phyloP scores from a whole-genome alignment of 1,140 invertebrate species.

The Diplogasteroides magnus region DNA sequence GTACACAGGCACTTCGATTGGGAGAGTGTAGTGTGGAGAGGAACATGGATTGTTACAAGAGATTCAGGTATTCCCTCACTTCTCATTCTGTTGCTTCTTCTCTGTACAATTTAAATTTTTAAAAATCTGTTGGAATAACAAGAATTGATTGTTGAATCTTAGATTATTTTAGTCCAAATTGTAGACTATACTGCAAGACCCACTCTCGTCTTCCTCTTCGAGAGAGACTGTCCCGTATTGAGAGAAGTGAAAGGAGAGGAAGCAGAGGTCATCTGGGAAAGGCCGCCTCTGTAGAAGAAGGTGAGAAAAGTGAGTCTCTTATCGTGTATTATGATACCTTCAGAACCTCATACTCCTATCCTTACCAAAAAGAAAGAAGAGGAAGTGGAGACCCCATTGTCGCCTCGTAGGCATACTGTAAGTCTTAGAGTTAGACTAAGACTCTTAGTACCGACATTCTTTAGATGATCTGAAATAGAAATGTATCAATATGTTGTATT shows the following conservation, averaged over 20 bases:
- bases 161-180: constrained; percentile 1
- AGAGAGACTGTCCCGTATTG: constrained; percentile 12
- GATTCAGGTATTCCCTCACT: constrained; percentile 8
- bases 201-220: constrained; percentile 12
- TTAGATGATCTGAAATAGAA: not conserved
- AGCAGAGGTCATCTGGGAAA: not conserved
- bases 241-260: constrained; percentile 15
- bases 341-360: too few relatives aligned
- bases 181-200: constrained; percentile 18
- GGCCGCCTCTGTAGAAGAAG: not conserved
- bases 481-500: not conserved
- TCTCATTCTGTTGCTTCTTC: not conserved
- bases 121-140: not conserved
- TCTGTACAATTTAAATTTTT: not conserved
- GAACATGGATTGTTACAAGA: constrained; percentile 7
- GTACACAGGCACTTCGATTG: constrained; percentile 27
- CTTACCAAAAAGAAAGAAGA: not conserved
- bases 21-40: constrained; percentile 27
- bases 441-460: too few relatives aligned
- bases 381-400: not conserved
- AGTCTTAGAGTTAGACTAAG: too few relatives aligned
- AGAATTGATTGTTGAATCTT: not conserved
- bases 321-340: not conserved
- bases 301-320: not conserved
- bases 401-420: not conserved